A percentile compares a stretch with the other conserved stretches of the same genome.
These are phyloP conservation scores for Saccostrea echinata DNA, from an alignment of 1,140 invertebrate genomes.

Conservation along the genomic window DNA sequence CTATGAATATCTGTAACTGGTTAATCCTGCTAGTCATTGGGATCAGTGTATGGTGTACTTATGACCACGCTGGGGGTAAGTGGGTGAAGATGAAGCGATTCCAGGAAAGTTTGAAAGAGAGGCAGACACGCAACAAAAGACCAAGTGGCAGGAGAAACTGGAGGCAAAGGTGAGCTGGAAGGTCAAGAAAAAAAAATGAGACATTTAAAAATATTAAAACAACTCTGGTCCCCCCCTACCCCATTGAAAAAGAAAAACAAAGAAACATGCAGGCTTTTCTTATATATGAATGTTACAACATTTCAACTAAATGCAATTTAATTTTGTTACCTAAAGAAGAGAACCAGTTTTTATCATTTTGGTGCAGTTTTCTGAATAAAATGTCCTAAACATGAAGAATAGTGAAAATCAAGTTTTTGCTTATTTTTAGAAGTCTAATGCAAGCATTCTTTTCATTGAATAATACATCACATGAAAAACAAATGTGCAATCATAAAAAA, in stretches of 20 bases:
- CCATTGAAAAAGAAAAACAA: background rate
- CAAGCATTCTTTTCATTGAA: too few relatives aligned
- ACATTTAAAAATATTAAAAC: background rate
- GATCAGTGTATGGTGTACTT: slow-evolving; percentile 92
- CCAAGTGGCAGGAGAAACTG: slow-evolving; percentile 89
- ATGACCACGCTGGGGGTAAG: slow-evolving; percentile 92
- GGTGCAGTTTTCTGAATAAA: too few relatives aligned
- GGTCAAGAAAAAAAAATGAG: background rate
- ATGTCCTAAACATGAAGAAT: too few relatives aligned
- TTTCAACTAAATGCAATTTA: too few relatives aligned
- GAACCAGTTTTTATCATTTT: too few relatives aligned
- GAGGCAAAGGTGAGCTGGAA: slow-evolving; percentile 88
- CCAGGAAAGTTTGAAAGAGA: slow-evolving; percentile 89
- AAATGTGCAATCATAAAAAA: too few relatives aligned
- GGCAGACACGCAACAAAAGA: slow-evolving; percentile 83
- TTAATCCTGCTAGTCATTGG: slow-evolving; percentile 87
- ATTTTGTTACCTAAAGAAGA: too few relatives aligned
- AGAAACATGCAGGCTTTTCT: background rate
- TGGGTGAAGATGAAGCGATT: slow-evolving; percentile 97
- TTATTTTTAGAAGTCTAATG: too few relatives aligned
- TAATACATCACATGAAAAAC: too few relatives aligned
- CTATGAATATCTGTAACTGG: slow-evolving; percentile 86
- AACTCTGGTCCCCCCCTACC: too few relatives aligned
- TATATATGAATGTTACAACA: too few relatives aligned
- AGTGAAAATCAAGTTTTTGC: too few relatives aligned